Conservation (phyloP, 2,797 vertebrate genomes). For the Epinephelus malabaricus region DNA sequence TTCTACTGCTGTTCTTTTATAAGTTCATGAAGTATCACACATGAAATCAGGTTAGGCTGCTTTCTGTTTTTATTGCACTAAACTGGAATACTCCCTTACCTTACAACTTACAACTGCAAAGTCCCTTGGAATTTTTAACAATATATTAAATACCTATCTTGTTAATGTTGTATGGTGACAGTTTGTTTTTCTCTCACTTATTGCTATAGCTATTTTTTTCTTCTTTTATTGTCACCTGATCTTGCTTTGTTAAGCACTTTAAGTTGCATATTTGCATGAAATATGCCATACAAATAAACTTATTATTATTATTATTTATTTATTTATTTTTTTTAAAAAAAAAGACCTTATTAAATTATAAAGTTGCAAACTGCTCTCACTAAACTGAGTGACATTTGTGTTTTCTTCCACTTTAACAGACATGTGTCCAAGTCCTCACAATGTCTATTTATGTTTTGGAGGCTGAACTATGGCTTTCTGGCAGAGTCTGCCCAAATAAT, state of each 20-base stretch:
- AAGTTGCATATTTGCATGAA: neutral
- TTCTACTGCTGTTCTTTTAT: neutral
- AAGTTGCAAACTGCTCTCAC: neutral
- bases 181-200: too few species aligned
- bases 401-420: conserved; percentile 45
- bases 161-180: too few species aligned
- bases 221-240: neutral
- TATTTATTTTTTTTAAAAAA: neutral
- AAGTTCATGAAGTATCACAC: neutral
- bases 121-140: too few species aligned
- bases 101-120: neutral
- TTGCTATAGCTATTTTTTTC: too few species aligned
- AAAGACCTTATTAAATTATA: neutral
- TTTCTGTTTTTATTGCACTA: neutral
- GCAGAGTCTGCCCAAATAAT: conserved; percentile 70
- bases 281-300: neutral
- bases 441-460: conserved; percentile 65
- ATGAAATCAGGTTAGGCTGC: neutral
- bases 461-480: conserved; percentile 66
- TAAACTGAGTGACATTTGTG: conserved; percentile 11
- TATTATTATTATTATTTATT: neutral
- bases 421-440: conserved; percentile 49
- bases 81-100: neutral
- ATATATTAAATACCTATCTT: too few species aligned
- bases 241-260: neutral